Conservation (phyloP, 2,113 vertebrate genomes). For the Mustelus asterias region DNA sequence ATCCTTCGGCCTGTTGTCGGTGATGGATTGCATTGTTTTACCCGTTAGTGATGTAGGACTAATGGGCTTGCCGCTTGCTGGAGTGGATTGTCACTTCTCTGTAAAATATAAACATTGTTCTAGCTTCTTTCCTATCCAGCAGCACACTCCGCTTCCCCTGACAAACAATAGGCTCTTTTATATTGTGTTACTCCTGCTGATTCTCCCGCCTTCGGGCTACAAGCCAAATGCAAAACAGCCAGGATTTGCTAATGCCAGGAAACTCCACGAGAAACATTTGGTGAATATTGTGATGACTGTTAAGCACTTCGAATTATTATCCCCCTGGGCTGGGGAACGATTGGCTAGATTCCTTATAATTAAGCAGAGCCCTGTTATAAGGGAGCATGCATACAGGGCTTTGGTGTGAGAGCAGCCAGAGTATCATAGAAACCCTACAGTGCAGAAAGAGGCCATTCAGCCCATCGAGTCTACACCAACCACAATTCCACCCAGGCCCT, state of each 20-base stretch:
- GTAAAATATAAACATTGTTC: not conserved
- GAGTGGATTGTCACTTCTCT: not conserved
- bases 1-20: not conserved
- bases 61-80: not conserved
- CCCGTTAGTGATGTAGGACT: not conserved
- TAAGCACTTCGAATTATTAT: not conserved
- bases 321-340: not conserved
- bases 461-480: too few species aligned
- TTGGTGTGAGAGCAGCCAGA: too few species aligned
- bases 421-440: too few species aligned
- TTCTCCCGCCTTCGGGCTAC: not conserved
- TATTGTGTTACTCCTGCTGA: not conserved
- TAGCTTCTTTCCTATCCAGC: not conserved
- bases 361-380: not conserved
- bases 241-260: not conserved
- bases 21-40: not conserved
- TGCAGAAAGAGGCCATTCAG: too few species aligned
- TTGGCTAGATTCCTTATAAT: not conserved
- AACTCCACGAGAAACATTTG: not conserved
- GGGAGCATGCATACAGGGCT: not conserved
- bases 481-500: too few species aligned
- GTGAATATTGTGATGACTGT: not conserved
- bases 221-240: not conserved
- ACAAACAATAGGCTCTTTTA: not conserved
- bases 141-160: not conserved